Conservation (phyloP, 1,140 invertebrate species). For the Drosophila pachea region DNA sequence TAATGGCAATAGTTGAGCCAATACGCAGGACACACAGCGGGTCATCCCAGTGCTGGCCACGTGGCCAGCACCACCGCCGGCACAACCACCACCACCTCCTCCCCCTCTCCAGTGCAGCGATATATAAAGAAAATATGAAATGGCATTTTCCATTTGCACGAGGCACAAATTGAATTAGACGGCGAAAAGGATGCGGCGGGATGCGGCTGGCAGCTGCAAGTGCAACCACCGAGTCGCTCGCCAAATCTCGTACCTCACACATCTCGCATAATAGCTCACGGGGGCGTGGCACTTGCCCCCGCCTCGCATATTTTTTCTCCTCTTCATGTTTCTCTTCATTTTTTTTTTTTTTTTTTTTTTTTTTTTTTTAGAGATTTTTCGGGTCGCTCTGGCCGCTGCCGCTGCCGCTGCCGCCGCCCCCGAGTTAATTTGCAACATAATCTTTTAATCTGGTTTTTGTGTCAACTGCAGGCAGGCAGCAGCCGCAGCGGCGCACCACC, state of each 20-base stretch:
- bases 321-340: background rate
- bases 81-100: no score
- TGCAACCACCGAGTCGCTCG: conserved; percentile 38
- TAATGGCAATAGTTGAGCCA: conserved; percentile 15
- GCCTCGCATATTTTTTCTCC: background rate
- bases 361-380: background rate
- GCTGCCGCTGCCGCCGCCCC: conserved; percentile 30
- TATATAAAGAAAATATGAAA: conserved; percentile 34
- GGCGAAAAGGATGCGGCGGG: conserved; percentile 3
- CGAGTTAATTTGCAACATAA: conserved; percentile 75
- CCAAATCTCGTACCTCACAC: conserved; percentile 2
- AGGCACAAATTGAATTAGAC: conserved; percentile 71
- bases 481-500: conserved; percentile 13
- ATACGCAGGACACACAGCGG: conserved; percentile 20
- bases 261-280: conserved; percentile 7
- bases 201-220: conserved; percentile 55
- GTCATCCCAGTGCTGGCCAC: conserved; percentile 30
- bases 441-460: conserved; percentile 76
- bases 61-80: conserved; percentile 6
- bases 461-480: conserved; percentile 69
- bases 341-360: background rate
- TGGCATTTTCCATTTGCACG: conserved; percentile 59
- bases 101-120: background rate
- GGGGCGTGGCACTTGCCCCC: conserved; percentile 32
- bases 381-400: background rate